Evolutionary conservation across 1,140 invertebrate species (phyloP).

Genomic region (Zaprionus davidi): DNA sequence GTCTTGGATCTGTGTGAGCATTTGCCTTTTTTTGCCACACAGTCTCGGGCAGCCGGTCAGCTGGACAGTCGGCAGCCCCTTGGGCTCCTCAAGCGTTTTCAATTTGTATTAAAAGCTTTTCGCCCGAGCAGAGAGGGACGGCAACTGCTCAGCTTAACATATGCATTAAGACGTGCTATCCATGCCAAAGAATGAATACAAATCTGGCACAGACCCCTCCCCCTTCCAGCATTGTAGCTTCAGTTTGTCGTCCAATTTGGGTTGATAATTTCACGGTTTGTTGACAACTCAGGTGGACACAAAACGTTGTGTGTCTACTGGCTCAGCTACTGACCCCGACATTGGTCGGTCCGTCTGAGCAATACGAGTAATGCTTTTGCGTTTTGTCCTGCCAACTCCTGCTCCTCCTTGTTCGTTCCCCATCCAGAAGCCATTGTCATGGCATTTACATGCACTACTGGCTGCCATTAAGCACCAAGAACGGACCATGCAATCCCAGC

Average conservation of each 20-base stretch:
- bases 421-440: constrained; percentile 65
- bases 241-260: constrained; percentile 74
- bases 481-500: constrained; percentile 53
- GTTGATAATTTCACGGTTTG: constrained; percentile 84
- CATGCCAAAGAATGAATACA: constrained; percentile 47
- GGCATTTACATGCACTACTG: constrained; percentile 79
- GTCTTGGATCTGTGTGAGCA: constrained; percentile 48
- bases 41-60: neutral
- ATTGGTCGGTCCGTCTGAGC: constrained; percentile 41
- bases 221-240: constrained; percentile 11
- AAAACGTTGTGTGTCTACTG: constrained; percentile 52
- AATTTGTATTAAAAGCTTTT: constrained; percentile 82
- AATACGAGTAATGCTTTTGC: constrained; percentile 64
- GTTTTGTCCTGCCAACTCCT: constrained; percentile 12
- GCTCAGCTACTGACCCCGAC: constrained; percentile 30
- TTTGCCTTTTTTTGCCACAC: constrained; percentile 60
- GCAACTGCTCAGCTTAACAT: constrained; percentile 63
- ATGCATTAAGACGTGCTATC: constrained; percentile 59
- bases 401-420: neutral
- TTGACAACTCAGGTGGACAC: constrained; percentile 82
- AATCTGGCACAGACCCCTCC: constrained; percentile 35
- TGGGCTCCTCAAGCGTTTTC: constrained; percentile 63
- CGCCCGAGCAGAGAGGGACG: constrained; percentile 20
- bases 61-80: neutral
- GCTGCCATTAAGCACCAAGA: constrained; percentile 66